Conservation (phyloP, 37 sponge, comb jelly and placozoan species). For the Sycon ciliatum region DNA sequence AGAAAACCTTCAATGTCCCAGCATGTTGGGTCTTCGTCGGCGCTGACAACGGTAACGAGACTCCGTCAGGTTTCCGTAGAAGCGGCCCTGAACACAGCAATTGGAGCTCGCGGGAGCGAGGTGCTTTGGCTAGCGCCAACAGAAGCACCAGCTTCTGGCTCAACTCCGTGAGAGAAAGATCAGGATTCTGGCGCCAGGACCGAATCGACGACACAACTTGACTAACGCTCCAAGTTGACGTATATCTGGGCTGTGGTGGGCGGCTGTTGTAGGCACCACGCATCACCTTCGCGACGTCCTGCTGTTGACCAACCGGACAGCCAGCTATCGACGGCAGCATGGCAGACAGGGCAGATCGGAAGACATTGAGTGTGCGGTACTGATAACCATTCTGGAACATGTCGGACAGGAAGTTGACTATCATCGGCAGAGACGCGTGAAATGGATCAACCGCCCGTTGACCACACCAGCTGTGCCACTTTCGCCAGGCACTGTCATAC, state of each 20-base stretch:
- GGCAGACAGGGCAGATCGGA: constrained; percentile 35
- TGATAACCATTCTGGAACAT: constrained; percentile 11
- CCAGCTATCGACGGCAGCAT: constrained; percentile 24
- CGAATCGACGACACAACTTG: no score
- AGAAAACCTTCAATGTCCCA: no score
- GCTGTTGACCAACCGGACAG: constrained; percentile 29
- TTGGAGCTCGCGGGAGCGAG: constrained; percentile 1
- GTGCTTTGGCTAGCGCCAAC: constrained; percentile 18
- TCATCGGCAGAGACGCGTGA: background rate
- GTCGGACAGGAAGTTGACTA: constrained; percentile 24
- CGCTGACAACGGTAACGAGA: no score
- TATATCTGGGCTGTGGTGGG: constrained; percentile 30
- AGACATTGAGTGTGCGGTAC: constrained; percentile 32
- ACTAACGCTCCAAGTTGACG: background rate
- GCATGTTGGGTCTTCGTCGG: background rate
- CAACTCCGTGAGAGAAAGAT: no score
- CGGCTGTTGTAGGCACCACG: constrained; percentile 20
- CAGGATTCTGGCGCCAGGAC: no score
- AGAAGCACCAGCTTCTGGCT: no score
- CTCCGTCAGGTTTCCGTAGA: background rate
- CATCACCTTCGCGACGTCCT: constrained; percentile 16
- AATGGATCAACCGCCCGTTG: constrained; percentile 13
- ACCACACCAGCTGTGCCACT: constrained; percentile 30
- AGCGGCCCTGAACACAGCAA: background rate
- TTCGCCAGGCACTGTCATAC: constrained; percentile 14